Evolutionary conservation across 2,113 vertebrate species (phyloP).

Genomic region (Spea bombifrons): DNA sequence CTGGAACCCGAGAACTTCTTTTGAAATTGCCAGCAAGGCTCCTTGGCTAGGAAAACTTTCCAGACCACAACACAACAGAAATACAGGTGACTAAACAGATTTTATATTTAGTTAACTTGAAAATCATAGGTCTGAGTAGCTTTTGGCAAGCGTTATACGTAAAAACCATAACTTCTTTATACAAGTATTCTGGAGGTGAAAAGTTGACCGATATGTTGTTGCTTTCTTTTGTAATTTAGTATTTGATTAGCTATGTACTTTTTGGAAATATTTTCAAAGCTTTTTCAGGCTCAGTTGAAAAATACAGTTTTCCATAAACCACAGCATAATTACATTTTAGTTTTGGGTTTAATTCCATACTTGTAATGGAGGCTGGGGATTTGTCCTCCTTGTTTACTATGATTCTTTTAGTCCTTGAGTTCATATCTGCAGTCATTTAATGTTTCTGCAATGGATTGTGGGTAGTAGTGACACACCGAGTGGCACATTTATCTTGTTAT

Average conservation of each 20-base stretch:
- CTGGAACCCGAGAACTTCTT: constrained; percentile 14
- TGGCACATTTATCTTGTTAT: no score
- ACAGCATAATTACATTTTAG: not conserved
- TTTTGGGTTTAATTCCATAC: not conserved
- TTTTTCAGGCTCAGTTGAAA: no score
- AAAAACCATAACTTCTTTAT: constrained; percentile 12
- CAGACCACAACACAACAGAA: constrained; percentile 30
- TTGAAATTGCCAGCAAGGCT: constrained; percentile 5
- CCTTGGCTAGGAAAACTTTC: constrained; percentile 4
- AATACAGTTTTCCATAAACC: not conserved
- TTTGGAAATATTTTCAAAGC: not conserved
- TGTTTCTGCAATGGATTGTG: no score
- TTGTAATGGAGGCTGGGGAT: not conserved
- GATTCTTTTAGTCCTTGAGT: not conserved
- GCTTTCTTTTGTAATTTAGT: constrained; percentile 27
- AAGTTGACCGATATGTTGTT: constrained; percentile 28
- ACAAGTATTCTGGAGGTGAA: constrained; percentile 29
- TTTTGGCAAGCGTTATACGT: constrained; percentile 28
- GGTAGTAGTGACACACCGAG: no score
- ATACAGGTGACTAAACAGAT: constrained; percentile 44
- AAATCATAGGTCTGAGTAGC: constrained; percentile 28
- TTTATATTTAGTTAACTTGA: constrained; percentile 32
- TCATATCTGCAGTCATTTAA: no score
- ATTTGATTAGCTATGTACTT: not conserved
- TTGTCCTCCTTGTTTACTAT: not conserved